A percentile compares a stretch with the other conserved stretches of the same genome.
These are phyloP conservation scores for Prionailurus bengalensis DNA, from an alignment of 2,113 vertebrate species.

Conservation along the genomic window DNA sequence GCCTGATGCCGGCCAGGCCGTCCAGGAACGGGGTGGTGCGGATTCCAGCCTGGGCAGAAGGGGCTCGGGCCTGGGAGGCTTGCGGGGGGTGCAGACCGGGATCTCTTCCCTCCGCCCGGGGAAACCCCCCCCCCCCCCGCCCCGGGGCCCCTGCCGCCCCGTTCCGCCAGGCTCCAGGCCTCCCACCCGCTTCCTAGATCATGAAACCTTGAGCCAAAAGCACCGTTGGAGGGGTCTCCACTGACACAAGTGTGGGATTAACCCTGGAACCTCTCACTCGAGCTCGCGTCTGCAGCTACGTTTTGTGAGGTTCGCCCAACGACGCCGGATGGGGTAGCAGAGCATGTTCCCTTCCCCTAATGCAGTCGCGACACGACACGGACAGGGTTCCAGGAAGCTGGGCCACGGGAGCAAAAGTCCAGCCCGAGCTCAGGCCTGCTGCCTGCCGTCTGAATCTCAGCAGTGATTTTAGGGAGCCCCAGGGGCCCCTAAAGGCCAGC, in stretches of 20 bases:
- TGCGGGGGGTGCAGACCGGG: not conserved
- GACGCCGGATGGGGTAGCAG: accelerated
- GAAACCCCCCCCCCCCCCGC: too few species aligned
- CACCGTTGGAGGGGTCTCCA: not conserved
- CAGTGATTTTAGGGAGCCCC: too few species aligned
- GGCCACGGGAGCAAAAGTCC: not conserved
- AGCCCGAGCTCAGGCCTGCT: too few species aligned
- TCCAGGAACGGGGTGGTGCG: not conserved
- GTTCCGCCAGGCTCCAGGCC: not conserved
- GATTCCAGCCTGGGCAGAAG: not conserved
- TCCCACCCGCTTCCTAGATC: not conserved
- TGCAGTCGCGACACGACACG: not conserved
- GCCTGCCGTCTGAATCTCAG: not conserved
- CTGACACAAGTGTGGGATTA: too few species aligned
- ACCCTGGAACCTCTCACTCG: not conserved
- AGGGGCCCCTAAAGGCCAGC: not conserved
- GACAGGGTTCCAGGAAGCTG: not conserved
- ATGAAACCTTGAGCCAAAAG: not conserved
- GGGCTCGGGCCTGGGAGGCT: not conserved
- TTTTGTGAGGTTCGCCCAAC: not conserved
- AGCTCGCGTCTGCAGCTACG: accelerated
- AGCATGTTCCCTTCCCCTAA: not conserved
- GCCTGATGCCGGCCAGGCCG: not conserved
- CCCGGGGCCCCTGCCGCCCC: too few species aligned
- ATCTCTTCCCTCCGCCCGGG: not conserved